Evolutionary conservation across 2,888 invertebrate species (phyloP).

Genomic region (Miltochrista miniata): DNA sequence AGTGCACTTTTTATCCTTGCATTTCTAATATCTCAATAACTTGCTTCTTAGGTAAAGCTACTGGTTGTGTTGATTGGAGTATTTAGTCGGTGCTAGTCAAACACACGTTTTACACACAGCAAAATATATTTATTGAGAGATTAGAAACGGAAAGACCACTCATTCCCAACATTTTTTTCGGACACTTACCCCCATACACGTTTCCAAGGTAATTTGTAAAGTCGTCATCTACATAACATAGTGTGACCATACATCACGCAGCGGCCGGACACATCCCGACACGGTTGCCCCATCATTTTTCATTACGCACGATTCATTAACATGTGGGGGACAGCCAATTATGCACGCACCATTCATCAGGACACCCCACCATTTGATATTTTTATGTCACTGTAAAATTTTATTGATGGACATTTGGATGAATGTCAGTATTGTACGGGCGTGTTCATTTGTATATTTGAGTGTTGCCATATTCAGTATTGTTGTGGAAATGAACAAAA

Average conservation of each 20-base stretch:
- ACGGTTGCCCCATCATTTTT: slow-evolving; percentile 71
- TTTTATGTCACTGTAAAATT: slow-evolving; percentile 53
- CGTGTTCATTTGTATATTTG: slow-evolving; percentile 2
- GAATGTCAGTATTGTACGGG: slow-evolving; percentile 16
- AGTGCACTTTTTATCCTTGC: no score
- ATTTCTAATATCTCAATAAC: no score
- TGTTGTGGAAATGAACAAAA: no score
- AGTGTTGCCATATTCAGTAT: slow-evolving; percentile 9
- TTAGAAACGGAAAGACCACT: no score
- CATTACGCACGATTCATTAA: slow-evolving; percentile 81
- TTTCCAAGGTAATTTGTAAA: no score
- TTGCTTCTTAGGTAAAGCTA: no score
- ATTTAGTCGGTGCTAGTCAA: no score
- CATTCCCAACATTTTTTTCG: no score
- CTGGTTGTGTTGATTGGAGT: no score
- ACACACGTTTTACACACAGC: no score
- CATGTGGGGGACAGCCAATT: slow-evolving; percentile 74
- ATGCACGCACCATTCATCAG: slow-evolving; percentile 75
- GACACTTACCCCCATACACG: no score
- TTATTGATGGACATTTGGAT: slow-evolving; percentile 39
- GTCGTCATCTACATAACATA: slow-evolving; percentile 49
- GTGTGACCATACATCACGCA: slow-evolving; percentile 59
- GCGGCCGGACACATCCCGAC: slow-evolving; percentile 49
- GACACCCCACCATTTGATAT: slow-evolving; percentile 68
- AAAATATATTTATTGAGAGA: no score